Conservation (phyloP, 2,113 vertebrate species). For the Apistogramma diplotaenia region DNA sequence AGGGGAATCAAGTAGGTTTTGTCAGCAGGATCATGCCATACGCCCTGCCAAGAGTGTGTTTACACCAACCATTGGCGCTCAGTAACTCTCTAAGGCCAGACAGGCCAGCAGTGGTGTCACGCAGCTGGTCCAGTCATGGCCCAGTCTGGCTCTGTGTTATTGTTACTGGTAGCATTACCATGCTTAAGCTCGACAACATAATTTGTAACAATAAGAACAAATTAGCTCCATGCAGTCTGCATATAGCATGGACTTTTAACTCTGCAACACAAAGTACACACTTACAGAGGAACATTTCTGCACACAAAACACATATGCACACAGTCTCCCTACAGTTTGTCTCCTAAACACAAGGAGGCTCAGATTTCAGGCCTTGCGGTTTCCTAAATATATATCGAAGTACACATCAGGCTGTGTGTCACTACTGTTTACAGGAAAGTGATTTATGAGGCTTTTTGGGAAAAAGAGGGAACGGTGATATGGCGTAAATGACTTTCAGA, state of each 20-base stretch:
- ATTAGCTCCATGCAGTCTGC: conserved; percentile 60
- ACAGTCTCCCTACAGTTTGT: conserved; percentile 55
- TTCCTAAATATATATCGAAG: conserved; percentile 76
- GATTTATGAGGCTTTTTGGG: conserved; percentile 78
- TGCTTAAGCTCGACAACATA: conserved; percentile 56
- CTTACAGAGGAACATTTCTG: conserved; percentile 3
- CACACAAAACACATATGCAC: conserved; percentile 47
- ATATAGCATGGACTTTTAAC: conserved; percentile 43
- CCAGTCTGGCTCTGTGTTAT: conserved; percentile 47
- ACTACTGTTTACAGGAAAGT: conserved; percentile 80
- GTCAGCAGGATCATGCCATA: conserved; percentile 21
- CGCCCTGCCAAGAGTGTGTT: conserved; percentile 48
- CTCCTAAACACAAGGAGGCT: conserved; percentile 64
- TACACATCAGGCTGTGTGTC: conserved; percentile 79
- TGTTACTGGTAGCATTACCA: conserved; percentile 67
- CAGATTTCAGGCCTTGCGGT: conserved; percentile 75
- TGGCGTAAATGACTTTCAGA: conserved; percentile 51
- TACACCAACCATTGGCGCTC: conserved; percentile 33
- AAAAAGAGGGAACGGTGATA: conserved; percentile 52
- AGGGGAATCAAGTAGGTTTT: conserved; percentile 32
- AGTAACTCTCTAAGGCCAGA: conserved; percentile 18
- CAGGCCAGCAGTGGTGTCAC: conserved; percentile 34
- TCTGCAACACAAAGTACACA: conserved; percentile 1
- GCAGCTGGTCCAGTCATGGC: conserved; percentile 17
- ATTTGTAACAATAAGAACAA: conserved; percentile 69